These are phyloP conservation scores for Lasioglossum malachurum DNA, from an alignment of 2,888 invertebrate species.

Conservation along the genomic window DNA sequence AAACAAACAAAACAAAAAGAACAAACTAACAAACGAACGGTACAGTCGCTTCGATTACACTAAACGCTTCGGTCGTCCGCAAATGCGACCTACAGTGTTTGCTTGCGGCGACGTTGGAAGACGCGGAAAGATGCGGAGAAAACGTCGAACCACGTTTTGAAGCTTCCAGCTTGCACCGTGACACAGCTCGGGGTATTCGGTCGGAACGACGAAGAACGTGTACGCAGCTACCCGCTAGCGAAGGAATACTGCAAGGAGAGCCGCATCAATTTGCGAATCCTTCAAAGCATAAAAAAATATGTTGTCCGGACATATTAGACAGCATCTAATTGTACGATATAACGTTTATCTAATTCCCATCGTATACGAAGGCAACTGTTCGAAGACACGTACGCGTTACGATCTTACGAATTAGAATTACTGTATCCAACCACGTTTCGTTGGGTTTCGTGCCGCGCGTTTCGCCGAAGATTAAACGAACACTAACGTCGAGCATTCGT, in stretches of 20 bases:
- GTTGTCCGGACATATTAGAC: slow-evolving; percentile 52
- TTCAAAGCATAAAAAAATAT: slow-evolving; percentile 74
- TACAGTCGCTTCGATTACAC: neutral
- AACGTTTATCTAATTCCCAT: slow-evolving; percentile 64
- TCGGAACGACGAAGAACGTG: neutral
- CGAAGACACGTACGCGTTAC: slow-evolving; percentile 75
- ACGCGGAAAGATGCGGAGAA: neutral
- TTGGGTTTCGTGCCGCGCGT: neutral
- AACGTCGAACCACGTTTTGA: neutral
- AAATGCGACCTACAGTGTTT: neutral
- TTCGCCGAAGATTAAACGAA: neutral
- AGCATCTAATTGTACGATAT: slow-evolving; percentile 51
- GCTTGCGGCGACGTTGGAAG: neutral
- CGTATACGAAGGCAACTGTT: slow-evolving; percentile 79
- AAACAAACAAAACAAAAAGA: neutral
- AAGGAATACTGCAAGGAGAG: slow-evolving; percentile 31
- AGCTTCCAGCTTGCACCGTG: neutral
- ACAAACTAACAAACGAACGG: neutral
- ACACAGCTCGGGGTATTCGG: neutral
- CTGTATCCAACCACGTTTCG: slow-evolving; percentile 5
- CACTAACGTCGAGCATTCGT: neutral
- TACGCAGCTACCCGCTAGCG: neutral
- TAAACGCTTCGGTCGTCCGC: neutral
- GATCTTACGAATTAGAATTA: slow-evolving; percentile 36
- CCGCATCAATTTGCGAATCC: slow-evolving; percentile 28